phyloP scores from a whole-genome alignment of 64 coral and sea anemone species.

The Astreopora myriophthalma region DNA sequence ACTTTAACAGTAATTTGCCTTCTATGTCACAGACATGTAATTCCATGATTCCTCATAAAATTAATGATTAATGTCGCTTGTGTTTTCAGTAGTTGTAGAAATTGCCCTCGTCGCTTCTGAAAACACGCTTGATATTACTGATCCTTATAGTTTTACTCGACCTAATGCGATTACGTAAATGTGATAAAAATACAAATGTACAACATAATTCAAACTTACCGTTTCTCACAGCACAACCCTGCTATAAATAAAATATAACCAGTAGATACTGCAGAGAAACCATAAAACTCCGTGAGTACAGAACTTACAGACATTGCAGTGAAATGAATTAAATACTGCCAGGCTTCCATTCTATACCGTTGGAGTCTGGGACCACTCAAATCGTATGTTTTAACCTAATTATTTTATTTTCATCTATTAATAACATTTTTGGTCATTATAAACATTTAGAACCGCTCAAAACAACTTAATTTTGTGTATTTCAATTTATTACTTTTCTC shows the following conservation, averaged over 20 bases:
- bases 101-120: neutral
- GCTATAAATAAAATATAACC: conserved; percentile 19
- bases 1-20: neutral
- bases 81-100: neutral
- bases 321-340: neutral
- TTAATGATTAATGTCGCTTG: neutral
- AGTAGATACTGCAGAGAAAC: conserved; percentile 28
- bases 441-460: conserved; percentile 24
- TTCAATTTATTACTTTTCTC: conserved; percentile 37
- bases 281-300: conserved; percentile 20
- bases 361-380: conserved; percentile 43
- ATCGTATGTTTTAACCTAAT: conserved; percentile 18
- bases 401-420: conserved; percentile 29
- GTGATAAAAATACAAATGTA: conserved; percentile 15
- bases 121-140: neutral
- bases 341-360: neutral
- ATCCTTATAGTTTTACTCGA: conserved; percentile 6
- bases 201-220: neutral
- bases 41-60: conserved; percentile 14
- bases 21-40: neutral
- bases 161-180: neutral
- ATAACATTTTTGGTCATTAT: neutral
- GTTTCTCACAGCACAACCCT: conserved; percentile 17
- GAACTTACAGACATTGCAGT: conserved; percentile 14
- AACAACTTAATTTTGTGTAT: conserved; percentile 23